Base-by-base conservation (phyloP, 1,140 invertebrate species). In the Archivesica marissinica region DNA sequence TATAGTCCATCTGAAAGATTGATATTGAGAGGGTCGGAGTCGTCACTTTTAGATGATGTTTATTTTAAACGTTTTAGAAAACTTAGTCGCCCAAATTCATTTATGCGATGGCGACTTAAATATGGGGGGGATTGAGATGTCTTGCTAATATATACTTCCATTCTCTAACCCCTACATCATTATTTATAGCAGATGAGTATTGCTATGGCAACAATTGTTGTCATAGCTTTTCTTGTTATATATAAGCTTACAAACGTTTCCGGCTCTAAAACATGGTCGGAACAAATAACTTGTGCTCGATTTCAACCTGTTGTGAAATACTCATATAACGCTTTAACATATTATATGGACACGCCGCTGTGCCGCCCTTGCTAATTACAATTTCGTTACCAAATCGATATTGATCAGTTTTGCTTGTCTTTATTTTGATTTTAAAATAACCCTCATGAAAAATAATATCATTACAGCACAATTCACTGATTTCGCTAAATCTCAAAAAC, bases 151-250 rank as follows among this genome's bases (percentile, higher is more conserved):
- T n/a, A n/a, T n/a, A n/a, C n/a, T n/a, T n/a, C n/a, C n/a, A n/a
- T n/a, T n/a, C n/a, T n/a, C n/a, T n/a, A n/a, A n/a, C n/a, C n/a
- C n/a, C n/a, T n/a, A n/a, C n/a, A n/a, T n/a, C n/a, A n/a, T n/a
- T n/a, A n/a, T n/a, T n/a, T n/a, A n/a, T n/a, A n/a, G n/a, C n/a
- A n/a, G n/a, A n/a, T n/a, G n/a, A n/a, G n/a, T n/a, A n/a, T n/a
- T n/a, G n/a, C n/a, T n/a, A n/a, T n/a, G n/a, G n/a, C n/a, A n/a
- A n/a, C n/a, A n/a, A n/a, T n/a, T n/a, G n/a, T n/a, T n/a, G n/a
- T n/a, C n/a, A n/a, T n/a, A n/a, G n/a, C n/a, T n/a, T 68, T 85
- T 85, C 23, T 85, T 44, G 35, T 72, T 85, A n/a, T 54, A 79
- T 6, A 85, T 85, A 17, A 79, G 38, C 35, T 74, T 85, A 9